Base-by-base conservation (phyloP, 2,113 vertebrate species). In the Herpetotheres cachinnans region DNA sequence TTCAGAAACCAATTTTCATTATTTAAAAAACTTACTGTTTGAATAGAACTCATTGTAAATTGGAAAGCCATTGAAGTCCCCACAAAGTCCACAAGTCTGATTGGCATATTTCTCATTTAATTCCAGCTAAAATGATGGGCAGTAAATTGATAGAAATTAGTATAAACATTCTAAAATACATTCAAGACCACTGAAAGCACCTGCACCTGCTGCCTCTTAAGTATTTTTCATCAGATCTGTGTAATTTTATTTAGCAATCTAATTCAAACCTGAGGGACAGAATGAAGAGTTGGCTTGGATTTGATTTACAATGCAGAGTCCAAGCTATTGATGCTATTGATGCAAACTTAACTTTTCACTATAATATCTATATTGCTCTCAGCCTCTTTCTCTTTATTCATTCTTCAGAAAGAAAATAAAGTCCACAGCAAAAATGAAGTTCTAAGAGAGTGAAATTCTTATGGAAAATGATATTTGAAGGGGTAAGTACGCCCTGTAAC, bases 21-120 rank as follows among this genome's bases (percentile, higher is more conserved):
- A 26, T 67, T 90, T 80, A 19, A 66, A 79, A 82, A n/a, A 94
- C 96, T 95, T 92, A 99, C 99, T 98, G 38, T 98, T 93, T 49
- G 97, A 78, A 94, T 98, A 78, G 44, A 99, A 99, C 85, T 99
- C 99, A 86, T 98, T 97, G 92, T 98, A 95, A 61, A 97, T 34
- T 70, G 98, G 78, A 94, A 98, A 61, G 34, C 99, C 98, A 16
- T 99, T 99, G 93, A 98, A 99, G 96, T 99, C 99, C 66, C 99
- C 99, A 97, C 99, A 99, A 76, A 99, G 98, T 88, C 99, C 99
- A 98, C 99, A 99, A 44, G 98, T 99, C 54, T 97, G 98, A 93
- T 99, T 99, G 38, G 79, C 77, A 79, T 98, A 99, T 93, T 99
- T 99, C 29, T 72, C 50, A 96, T 97, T 97, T 89, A 99, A 58